Percentiles rank a stretch among this genome's conserved stretches.
These are phyloP conservation scores for Liolophura sinensis DNA, from an alignment of 1,140 invertebrate genomes.

Conservation along the genomic window DNA sequence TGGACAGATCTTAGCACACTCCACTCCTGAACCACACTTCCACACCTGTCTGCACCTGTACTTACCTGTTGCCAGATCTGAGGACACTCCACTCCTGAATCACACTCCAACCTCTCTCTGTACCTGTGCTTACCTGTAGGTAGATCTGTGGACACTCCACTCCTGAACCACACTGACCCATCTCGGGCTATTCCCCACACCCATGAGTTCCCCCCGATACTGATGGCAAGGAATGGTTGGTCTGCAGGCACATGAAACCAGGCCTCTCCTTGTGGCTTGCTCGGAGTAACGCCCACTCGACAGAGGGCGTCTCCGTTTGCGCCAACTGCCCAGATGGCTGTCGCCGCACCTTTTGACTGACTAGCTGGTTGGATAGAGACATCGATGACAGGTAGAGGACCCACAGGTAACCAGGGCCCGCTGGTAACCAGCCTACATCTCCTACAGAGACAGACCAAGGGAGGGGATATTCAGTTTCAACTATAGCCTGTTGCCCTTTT, in stretches of 20 bases:
- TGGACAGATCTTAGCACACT: too few relatives aligned
- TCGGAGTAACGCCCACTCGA: slow-evolving; percentile 72
- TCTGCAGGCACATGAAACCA: slow-evolving; percentile 42
- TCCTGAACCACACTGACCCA: slow-evolving; percentile 73
- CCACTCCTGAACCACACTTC: background rate
- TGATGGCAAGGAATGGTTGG: slow-evolving; percentile 51
- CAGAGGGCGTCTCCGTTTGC: slow-evolving; percentile 81
- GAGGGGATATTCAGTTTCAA: background rate
- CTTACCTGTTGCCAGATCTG: slow-evolving; percentile 66
- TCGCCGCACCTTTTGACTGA: slow-evolving; percentile 63
- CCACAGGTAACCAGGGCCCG: slow-evolving; percentile 85
- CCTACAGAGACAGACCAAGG: slow-evolving; percentile 58
- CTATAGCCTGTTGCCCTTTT: background rate
- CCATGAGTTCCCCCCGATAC: slow-evolving; percentile 50
- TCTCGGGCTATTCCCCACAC: slow-evolving; percentile 60
- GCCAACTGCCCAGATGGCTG: slow-evolving; percentile 80
- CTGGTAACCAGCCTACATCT: slow-evolving; percentile 78
- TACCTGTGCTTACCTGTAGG: slow-evolving; percentile 64
- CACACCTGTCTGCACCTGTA: slow-evolving; percentile 9
- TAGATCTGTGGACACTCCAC: slow-evolving; percentile 56
- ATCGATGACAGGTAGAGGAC: slow-evolving; percentile 80
- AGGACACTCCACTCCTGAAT: slow-evolving; percentile 46
- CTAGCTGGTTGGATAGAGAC: slow-evolving; percentile 73
- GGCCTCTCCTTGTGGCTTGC: slow-evolving; percentile 62
- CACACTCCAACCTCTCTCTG: slow-evolving; percentile 79